phyloP scores from a whole-genome alignment of 2,888 invertebrate species.

The Eubasilissa splendida region DNA sequence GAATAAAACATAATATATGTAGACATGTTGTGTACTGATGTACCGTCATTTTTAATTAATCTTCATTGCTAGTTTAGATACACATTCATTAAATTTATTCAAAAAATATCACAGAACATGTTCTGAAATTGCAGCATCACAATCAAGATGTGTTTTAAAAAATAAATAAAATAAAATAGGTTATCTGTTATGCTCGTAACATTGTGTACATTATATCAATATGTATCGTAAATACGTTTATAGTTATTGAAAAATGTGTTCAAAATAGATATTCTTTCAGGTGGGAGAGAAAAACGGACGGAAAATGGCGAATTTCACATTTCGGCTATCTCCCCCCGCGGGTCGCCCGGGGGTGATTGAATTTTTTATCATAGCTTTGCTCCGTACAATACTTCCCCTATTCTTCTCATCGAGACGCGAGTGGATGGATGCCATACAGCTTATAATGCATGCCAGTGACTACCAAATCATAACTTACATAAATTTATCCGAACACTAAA shows the following conservation, averaged over 20 bases:
- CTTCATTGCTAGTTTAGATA: no score
- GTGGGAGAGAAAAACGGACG: constrained; percentile 21
- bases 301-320: constrained; percentile 40
- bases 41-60: no score
- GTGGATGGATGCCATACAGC: neutral
- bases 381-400: constrained; percentile 30
- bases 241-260: constrained; percentile 1
- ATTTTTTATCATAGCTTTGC: constrained; percentile 55
- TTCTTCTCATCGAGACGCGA: constrained; percentile 13
- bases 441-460: constrained; percentile 10
- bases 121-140: no score
- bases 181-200: no score
- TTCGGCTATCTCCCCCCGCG: constrained; percentile 47
- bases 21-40: no score
- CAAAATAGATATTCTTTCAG: constrained; percentile 5
- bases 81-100: no score
- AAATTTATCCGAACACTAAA: neutral
- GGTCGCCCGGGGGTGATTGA: constrained; percentile 51
- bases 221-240: neutral
- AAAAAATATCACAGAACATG: no score
- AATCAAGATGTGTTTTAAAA: no score
- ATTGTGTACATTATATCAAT: neutral
- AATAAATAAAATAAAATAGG: no score
- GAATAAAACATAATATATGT: no score
- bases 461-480: constrained; percentile 10